These are phyloP conservation scores for Macrosteles quadrilineatus DNA, from an alignment of 1,140 invertebrate species.

Conservation along the genomic window DNA sequence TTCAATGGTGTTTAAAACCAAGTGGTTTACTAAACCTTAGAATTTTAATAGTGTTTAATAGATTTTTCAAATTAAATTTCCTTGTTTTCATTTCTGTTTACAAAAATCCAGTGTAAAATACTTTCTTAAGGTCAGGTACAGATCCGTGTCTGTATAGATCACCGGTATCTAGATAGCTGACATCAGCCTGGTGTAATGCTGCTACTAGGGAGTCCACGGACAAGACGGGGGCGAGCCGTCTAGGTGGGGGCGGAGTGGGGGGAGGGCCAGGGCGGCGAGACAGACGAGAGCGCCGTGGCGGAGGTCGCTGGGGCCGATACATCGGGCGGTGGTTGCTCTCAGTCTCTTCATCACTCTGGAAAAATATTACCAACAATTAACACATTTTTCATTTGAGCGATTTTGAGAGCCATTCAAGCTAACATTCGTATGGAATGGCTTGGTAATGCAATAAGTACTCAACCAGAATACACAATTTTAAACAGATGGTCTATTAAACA, in stretches of 20 bases:
- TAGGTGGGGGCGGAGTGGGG: slow-evolving; percentile 36
- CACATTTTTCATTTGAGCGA: neutral
- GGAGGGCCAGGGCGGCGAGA: slow-evolving; percentile 11
- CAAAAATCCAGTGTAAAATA: slow-evolving; percentile 39
- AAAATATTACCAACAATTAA: neutral
- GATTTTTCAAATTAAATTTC: too few species aligned
- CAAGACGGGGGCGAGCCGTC: slow-evolving; percentile 36
- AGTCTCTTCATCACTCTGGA: slow-evolving; percentile 18
- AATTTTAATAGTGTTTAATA: too few species aligned
- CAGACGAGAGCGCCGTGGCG: neutral
- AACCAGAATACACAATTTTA: too few species aligned
- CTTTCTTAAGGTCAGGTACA: slow-evolving; percentile 40
- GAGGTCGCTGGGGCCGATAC: slow-evolving; percentile 27
- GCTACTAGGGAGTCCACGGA: slow-evolving; percentile 40
- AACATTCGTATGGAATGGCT: too few species aligned
- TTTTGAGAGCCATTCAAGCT: neutral
- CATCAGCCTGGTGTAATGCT: slow-evolving; percentile 31
- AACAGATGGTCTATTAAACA: too few species aligned
- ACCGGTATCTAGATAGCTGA: slow-evolving; percentile 32
- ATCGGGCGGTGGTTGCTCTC: slow-evolving; percentile 11
- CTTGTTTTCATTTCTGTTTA: slow-evolving; percentile 16
- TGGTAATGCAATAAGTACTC: too few species aligned
- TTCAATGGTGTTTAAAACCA: too few species aligned
- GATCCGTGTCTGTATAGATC: slow-evolving; percentile 30
- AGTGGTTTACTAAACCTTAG: too few species aligned